Conservation (phyloP, 2,797 vertebrate species). For the Acestrorhynchus altus region DNA sequence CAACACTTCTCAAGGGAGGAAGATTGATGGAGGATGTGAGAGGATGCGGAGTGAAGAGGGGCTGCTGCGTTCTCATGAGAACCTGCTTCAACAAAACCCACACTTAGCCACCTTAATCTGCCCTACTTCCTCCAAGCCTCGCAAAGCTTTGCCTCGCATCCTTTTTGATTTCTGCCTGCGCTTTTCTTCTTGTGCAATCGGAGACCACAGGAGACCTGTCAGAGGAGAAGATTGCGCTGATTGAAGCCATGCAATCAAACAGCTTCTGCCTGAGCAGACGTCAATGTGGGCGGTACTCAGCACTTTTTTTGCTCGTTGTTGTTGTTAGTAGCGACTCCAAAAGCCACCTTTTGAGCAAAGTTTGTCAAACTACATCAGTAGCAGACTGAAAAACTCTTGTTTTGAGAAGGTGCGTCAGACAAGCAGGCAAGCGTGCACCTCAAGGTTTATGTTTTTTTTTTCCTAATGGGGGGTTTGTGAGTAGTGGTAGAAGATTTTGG, state of each 20-base stretch:
- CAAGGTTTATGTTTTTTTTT: constrained; percentile 4
- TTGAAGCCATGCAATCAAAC: constrained; percentile 72
- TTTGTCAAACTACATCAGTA: constrained; percentile 85
- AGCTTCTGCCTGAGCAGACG: constrained; percentile 64
- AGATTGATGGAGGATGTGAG: constrained; percentile 8
- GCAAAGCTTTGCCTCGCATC: constrained; percentile 31
- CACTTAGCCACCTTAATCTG: constrained; percentile 49
- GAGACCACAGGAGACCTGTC: constrained; percentile 77
- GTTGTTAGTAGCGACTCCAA: constrained; percentile 75
- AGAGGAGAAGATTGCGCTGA: constrained; percentile 65
- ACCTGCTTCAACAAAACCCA: constrained; percentile 38
- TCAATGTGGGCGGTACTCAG: constrained; percentile 70
- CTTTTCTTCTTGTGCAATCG: constrained; percentile 73
- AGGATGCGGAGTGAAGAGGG: constrained; percentile 5
- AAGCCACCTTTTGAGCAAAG: constrained; percentile 78
- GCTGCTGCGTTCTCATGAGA: constrained; percentile 24
- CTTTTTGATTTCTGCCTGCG: constrained; percentile 64
- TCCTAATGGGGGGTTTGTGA: neutral
- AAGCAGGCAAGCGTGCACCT: neutral
- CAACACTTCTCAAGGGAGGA: neutral
- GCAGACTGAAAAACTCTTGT: constrained; percentile 77
- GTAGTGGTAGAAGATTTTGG: neutral
- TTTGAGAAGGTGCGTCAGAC: constrained; percentile 70
- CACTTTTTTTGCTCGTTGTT: constrained; percentile 59
- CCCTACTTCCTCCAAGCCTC: constrained; percentile 51